A percentile compares a stretch with the other conserved stretches of the same genome.
These are phyloP conservation scores for Euthynnus affinis DNA, from an alignment of 2,797 vertebrate species.

Conservation along the genomic window DNA sequence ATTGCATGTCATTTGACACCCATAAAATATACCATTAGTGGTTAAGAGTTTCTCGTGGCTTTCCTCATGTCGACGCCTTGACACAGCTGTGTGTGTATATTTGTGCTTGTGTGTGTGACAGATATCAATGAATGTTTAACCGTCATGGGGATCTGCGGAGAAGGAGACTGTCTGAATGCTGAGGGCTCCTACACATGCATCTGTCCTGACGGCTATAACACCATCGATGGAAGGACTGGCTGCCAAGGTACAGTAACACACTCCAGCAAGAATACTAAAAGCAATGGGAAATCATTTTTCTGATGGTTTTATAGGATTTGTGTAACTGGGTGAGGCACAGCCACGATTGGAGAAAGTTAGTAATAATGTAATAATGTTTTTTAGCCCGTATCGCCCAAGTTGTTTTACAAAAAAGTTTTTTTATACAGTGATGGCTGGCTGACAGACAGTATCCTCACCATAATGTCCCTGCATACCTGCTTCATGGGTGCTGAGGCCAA, in stretches of 20 bases:
- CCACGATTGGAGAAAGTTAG: constrained; percentile 34
- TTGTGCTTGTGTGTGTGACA: constrained; percentile 74
- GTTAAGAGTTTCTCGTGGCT: constrained; percentile 33
- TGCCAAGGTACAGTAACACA: constrained; percentile 86
- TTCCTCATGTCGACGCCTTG: constrained; percentile 49
- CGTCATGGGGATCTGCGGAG: constrained; percentile 83
- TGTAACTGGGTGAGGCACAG: constrained; percentile 60
- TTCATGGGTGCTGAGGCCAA: constrained; percentile 42
- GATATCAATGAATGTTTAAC: constrained; percentile 89
- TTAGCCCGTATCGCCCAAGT: constrained; percentile 30
- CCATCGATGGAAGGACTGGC: constrained; percentile 69
- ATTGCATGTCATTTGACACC: constrained; percentile 11
- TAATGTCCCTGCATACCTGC: not conserved
- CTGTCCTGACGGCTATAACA: constrained; percentile 87
- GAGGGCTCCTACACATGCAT: constrained; percentile 90
- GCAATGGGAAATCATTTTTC: constrained; percentile 30
- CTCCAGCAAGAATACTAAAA: constrained; percentile 15
- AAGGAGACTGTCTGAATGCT: constrained; percentile 89
- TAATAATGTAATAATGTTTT: constrained; percentile 43
- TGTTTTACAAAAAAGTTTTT: constrained; percentile 26
- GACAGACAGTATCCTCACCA: constrained; percentile 42
- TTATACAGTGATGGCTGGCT: constrained; percentile 35
- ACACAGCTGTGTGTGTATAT: constrained; percentile 50
- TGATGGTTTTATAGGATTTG: constrained; percentile 43
- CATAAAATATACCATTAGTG: constrained; percentile 38